Conservation (phyloP, 1,140 invertebrate species). For the Dreissena rostriformis region DNA sequence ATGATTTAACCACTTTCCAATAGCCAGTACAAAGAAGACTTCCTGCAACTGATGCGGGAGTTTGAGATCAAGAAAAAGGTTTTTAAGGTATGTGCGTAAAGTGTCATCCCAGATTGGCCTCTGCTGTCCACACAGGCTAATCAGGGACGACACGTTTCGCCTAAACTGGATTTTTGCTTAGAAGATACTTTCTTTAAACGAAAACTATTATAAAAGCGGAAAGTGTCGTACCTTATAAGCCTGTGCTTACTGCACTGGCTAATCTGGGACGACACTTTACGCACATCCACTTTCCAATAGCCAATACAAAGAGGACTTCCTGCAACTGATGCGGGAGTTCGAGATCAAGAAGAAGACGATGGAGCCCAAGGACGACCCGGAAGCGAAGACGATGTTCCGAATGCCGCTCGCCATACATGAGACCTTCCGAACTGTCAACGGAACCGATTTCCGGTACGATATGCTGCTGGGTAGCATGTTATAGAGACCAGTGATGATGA, state of each 20-base stretch:
- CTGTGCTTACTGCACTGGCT: too few relatives aligned
- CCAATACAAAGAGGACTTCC: slow-evolving; percentile 24
- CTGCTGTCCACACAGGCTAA: too few relatives aligned
- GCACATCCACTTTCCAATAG: neutral
- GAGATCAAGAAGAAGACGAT: slow-evolving; percentile 48
- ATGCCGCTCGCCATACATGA: slow-evolving; percentile 27
- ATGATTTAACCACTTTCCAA: too few relatives aligned
- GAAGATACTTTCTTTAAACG: too few relatives aligned
- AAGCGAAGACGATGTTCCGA: slow-evolving; percentile 2
- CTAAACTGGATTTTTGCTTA: too few relatives aligned
- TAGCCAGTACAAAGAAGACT: slow-evolving; percentile 34
- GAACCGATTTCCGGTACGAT: slow-evolving; percentile 30
- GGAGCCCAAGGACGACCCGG: neutral
- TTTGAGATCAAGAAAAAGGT: slow-evolving; percentile 49
- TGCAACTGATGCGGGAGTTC: slow-evolving; percentile 29
- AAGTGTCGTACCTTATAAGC: too few relatives aligned
- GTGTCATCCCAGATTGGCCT: too few relatives aligned
- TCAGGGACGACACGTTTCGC: too few relatives aligned
- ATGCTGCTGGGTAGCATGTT: neutral
- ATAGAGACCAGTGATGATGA: neutral
- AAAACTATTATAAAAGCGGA: too few relatives aligned
- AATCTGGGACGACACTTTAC: too few relatives aligned
- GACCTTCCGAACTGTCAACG: neutral
- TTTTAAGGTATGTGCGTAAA: too few relatives aligned
- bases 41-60: slow-evolving; percentile 12